Base-by-base conservation (phyloP, 2,113 vertebrate species). In the Ochotona curzoniae region DNA sequence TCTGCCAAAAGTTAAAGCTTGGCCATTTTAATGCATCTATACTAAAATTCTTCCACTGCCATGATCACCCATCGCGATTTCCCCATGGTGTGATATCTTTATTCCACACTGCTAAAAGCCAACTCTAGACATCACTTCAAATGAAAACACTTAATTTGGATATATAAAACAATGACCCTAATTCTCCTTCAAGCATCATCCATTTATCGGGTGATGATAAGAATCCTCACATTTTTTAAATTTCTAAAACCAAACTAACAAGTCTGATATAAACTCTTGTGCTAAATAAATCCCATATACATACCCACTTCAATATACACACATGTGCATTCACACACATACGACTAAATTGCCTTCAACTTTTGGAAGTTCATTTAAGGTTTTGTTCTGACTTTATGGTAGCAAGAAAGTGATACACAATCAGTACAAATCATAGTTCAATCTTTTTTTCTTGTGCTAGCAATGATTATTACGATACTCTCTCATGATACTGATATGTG, bases 61-160 rank as follows among this genome's bases (percentile, higher is more conserved):
- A 1, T 11, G 2, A 83, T 93, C n/a, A n/a, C 61, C 32, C 63
- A 49, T 35, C 38, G 57, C 23, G 38, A 88, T 88, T 32, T 57
- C 21, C 38, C 54, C 54, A 95, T 51, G 60, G 23, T 54, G 51
- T 86, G 60, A 91, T 25, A 89, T 51, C 30, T 86, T 18, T 70
- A 70, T 13, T 9, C 67, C 5, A 30, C 11, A 57, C 57, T 74
- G 17, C 21, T 51, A 17, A 93, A 70, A 90, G 61, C 38, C 20
- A 69, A 28, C 44, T 83, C 66, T 66, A 30, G 14, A 44, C 91
- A 87, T 70, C 60, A 83, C 64, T 26, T 80, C 60, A 70, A 66
- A 86, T 69, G 51, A 90, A 93, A 78, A 88, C 61, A 51, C 26
- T 94, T 69, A 93, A 80, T 73, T 75, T 81, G 57, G 95, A 83